Conservation (phyloP, 2,113 vertebrate genomes). For the Proterorhinus semilunaris region DNA sequence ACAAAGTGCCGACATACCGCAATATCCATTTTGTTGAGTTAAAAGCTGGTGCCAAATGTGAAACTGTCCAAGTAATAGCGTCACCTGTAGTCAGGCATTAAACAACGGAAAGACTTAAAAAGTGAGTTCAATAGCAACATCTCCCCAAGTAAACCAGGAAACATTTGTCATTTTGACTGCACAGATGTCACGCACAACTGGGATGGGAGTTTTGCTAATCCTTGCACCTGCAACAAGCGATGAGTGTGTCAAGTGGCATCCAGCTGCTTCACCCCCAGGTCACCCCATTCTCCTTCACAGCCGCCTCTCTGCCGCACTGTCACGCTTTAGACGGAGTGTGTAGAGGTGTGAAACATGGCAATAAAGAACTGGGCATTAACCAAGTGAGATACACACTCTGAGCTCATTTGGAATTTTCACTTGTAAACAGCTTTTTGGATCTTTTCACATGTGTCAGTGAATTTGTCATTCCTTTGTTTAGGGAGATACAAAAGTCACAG, state of each 20-base stretch:
- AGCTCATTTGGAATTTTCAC: too few species aligned
- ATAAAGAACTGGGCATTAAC: constrained; percentile 44
- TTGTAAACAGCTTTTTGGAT: too few species aligned
- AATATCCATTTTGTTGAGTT: constrained; percentile 26
- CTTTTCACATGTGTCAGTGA: too few species aligned
- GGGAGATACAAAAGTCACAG: too few species aligned
- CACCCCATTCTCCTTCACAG: constrained; percentile 52
- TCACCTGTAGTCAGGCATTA: constrained; percentile 7
- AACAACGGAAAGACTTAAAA: constrained; percentile 24
- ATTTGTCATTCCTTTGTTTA: too few species aligned
- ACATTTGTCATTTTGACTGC: constrained; percentile 39
- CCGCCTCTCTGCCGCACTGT: constrained; percentile 27
- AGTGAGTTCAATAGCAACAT: constrained; percentile 35
- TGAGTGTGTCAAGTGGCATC: constrained; percentile 53
- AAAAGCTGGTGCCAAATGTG: constrained; percentile 16
- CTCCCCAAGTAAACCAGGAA: constrained; percentile 39
- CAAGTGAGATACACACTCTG: constrained; percentile 43
- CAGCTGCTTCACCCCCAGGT: constrained; percentile 53
- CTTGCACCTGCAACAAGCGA: constrained; percentile 44
- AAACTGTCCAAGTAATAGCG: constrained; percentile 5
- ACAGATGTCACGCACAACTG: constrained; percentile 50
- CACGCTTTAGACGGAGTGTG: constrained; percentile 29
- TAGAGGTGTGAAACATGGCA: constrained; percentile 51
- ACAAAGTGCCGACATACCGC: constrained; percentile 30
- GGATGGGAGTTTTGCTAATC: constrained; percentile 40